Evolutionary conservation across 1,140 invertebrate species (phyloP), one percentile per base, ranked within the genome.

Genomic region (Augochlora pura): DNA sequence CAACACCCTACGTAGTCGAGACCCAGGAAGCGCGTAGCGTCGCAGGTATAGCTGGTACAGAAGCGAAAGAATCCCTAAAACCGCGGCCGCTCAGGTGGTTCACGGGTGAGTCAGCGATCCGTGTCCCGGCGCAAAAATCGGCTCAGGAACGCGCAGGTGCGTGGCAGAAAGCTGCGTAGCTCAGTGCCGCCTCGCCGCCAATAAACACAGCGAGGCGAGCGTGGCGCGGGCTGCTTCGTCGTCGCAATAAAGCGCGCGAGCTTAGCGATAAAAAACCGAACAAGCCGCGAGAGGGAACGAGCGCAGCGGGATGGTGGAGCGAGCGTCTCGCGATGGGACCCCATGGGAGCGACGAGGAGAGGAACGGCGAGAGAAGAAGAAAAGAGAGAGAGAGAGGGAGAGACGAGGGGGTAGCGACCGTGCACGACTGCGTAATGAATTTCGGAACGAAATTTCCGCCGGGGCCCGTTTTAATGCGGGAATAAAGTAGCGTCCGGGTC

Each of bases 401-500:
- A 21, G 18, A 16, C 5, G 21, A 14, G 16, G 49, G 18, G 49
- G 6, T 6, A 4, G 76, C 60, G 46, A n/a, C 67, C 27, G 52
- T 42, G 79, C 70, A 82, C 71, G 81, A 75, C 57, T 82, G 80
- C 79, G 77, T 79, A 87, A 88, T 88, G 86, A 88, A 88, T 87
- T 86, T 86, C 77, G 82, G 75, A 82, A 87, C 78, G 82, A 87
- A 88, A 86, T 87, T 88, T 88, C 86, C 81, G 76, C 79, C 83
- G 84, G 83, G 70, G 79, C 76, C 79, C 78, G 86, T 82, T 91
- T 91, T 91, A 91, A 92, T 90, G 90, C 85, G 84, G 80, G 89
- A 88, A 91, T 91, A 91, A 92, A 92, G 89, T 91, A 90, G 87
- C 85, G 90, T 89, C 89, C 90, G 90, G 91, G 90, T 91, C 91